Base-by-base conservation (phyloP, 2,888 invertebrate genomes). In the Masnerella sp. region DNA sequence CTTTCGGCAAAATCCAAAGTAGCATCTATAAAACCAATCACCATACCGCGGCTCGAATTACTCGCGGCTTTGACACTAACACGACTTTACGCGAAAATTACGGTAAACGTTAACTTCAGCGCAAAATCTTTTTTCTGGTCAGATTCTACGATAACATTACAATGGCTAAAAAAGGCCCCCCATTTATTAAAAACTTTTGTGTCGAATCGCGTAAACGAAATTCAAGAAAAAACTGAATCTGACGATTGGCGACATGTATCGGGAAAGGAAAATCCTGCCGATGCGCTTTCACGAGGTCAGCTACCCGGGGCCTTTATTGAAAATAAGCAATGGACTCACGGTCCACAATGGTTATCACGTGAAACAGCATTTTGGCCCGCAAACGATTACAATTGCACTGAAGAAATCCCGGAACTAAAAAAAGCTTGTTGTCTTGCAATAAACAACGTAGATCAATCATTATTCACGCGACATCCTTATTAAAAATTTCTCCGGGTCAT, bases 201-300 rank as follows among this genome's bases (percentile, higher is more conserved):
- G 17, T 52, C 52, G 5, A 52, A 52, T 52, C 52, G 52, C 3
- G 52, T 52, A 1, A 52, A 28, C 22, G 2, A 15, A 7, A 36
- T 52, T 17, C 52, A 52, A 52, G 52, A 52, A 52, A 36, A 18
- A 22, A 52, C 52, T 12, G 15, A 52, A 2, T 5, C 11, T 2
- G 14, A n/a, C 18, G 22, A 65, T 22, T 72, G 51, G 65, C 34
- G 52, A 18, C 59, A 72, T 15, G 65, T 65, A 7, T 14, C 22
- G 5, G 32, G 43, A 5, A 15, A 18, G 7, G 65, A 72, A 12
- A 72, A 72, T 36, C 59, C 52, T 2, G 71, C 71, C 1, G 65
- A 72, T 28, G 30, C 30, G 15, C 11, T 47, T 20, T 47, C 28
- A 14, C 14, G 28, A 30, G 28, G 47, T 15, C 22, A 47, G 9